Base-by-base conservation (phyloP, 2,888 invertebrate genomes). In the Drosophila infuscata region DNA sequence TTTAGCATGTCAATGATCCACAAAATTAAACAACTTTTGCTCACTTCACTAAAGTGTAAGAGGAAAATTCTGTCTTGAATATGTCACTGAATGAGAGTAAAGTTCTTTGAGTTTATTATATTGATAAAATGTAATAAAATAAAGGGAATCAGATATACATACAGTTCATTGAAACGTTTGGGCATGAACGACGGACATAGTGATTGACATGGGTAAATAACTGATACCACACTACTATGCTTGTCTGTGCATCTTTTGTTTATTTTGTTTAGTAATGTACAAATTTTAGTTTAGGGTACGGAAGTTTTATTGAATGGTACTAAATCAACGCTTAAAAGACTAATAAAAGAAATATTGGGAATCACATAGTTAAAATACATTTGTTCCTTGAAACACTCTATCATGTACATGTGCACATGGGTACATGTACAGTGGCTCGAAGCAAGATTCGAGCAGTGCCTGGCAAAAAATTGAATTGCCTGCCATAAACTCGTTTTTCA, bases 151-250 rank as follows among this genome's bases (percentile, higher is more conserved):
- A 74, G 49, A 73, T 69, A 73, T 79, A 46, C 81, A 83, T 74
- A 81, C 71, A 67, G 70, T 82, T 82, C 72, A 76, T 60, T 76
- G 74, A 76, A 70, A 25, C 29, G 51, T 30, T 46, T 60, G 41
- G 57, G 56, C 41, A n/a, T 41, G 43, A 62, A 48, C 38, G 52
- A 62, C 56, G 46, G 57, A 46, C 56, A 30, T 38, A 57, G 52
- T 81, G 74, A 74, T 70, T 81, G 88, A 84, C 76, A 79, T 67
- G 88, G 84, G 82, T 81, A 77, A 70, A 89, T 69, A 73, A 74
- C 48, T 56, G 52, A 12, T 53, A 36, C 30, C 41, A 53, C 38
- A 53, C 33, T 63, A 58, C 56, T n/a, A 15, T 30, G 30, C 52
- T 58, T n/a, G 60, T n/a, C 48, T 29, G 30, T 35, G 32, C 32